phyloP scores from a whole-genome alignment of 1,140 invertebrate genomes.

The Homalodisca vitripennis region DNA sequence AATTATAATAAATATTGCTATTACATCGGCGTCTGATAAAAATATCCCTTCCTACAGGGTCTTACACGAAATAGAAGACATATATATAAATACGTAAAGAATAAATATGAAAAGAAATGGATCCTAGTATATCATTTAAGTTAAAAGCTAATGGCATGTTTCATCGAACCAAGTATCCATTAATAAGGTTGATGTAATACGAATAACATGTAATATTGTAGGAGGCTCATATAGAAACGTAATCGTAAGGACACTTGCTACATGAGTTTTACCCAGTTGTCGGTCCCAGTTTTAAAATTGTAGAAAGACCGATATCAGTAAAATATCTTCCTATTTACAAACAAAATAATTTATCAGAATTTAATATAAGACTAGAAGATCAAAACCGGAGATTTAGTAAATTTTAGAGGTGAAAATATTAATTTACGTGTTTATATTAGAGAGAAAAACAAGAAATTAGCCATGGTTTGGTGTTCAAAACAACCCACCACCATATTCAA shows the following conservation, averaged over 20 bases:
- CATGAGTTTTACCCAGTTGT: conserved; percentile 44
- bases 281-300: conserved; percentile 42
- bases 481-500: neutral
- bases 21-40: neutral
- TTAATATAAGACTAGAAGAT: conserved; percentile 38
- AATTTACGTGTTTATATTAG: conserved; percentile 30
- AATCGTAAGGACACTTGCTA: conserved; percentile 40
- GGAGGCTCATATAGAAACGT: conserved; percentile 43
- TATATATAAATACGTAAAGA: conserved; percentile 3
- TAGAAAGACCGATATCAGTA: conserved; percentile 38
- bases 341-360: conserved; percentile 19
- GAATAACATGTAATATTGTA: conserved; percentile 33
- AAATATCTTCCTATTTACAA: conserved; percentile 37
- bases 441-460: conserved; percentile 30
- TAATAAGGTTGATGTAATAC: conserved; percentile 24
- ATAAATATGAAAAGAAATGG: neutral
- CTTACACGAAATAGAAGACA: conserved; percentile 18
- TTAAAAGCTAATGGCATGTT: neutral
- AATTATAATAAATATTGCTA: conserved; percentile 6
- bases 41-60: conserved; percentile 20
- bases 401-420: conserved; percentile 39
- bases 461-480: conserved; percentile 12
- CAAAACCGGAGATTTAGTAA: conserved; percentile 34
- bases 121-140: neutral
- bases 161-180: conserved; percentile 28